Evolutionary conservation across 2,113 vertebrate genomes (phyloP).

Genomic region (Otus sunia): DNA sequence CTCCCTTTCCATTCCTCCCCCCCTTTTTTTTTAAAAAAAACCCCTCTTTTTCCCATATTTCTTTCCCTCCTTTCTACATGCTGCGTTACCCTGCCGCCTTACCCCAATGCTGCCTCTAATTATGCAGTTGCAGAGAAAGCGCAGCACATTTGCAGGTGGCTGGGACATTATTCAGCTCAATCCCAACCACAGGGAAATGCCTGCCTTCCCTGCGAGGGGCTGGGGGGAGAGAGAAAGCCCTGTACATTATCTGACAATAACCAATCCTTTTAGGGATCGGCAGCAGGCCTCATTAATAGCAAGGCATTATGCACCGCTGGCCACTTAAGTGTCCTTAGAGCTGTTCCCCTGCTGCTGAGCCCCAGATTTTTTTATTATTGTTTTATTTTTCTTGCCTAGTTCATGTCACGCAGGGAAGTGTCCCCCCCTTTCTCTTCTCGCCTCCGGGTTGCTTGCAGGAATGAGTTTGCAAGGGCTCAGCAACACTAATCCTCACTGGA

Average conservation of each 20-base stretch:
- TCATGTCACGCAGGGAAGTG: background rate
- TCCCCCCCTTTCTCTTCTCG: background rate
- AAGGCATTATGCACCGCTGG: background rate
- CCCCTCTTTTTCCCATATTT: background rate
- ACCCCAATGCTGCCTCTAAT: background rate
- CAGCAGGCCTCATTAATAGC: background rate
- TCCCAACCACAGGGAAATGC: conserved; percentile 1
- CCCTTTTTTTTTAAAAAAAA: accelerated
- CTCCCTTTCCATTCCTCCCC: background rate
- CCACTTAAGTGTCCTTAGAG: background rate
- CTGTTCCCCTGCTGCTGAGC: background rate
- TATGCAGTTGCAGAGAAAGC: background rate
- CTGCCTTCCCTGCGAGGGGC: background rate
- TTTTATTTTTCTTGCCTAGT: background rate
- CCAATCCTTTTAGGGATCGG: background rate
- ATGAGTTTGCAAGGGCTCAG: background rate
- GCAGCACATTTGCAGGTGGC: background rate
- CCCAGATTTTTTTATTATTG: background rate
- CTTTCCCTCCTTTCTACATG: background rate
- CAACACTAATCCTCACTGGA: accelerated
- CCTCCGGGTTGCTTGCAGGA: background rate
- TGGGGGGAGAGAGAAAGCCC: background rate
- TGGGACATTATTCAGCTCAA: background rate
- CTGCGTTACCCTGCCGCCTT: background rate
- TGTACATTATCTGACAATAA: background rate